Conservation (phyloP, 2,113 vertebrate genomes). For the Bujurquina vittata region DNA sequence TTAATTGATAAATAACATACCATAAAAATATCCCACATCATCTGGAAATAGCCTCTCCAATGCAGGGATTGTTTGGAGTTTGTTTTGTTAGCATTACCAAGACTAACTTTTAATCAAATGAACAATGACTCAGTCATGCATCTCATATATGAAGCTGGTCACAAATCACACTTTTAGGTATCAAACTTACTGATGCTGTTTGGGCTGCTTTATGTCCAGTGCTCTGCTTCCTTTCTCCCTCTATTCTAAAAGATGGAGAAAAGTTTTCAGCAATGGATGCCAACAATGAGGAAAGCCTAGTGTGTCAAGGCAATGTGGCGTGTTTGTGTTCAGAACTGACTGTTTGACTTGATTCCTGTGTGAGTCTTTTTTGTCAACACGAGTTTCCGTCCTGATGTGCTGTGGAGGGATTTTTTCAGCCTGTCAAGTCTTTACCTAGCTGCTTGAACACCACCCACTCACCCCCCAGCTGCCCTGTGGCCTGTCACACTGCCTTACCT, state of each 20-base stretch:
- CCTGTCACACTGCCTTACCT: constrained; percentile 63
- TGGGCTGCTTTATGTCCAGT: constrained; percentile 16
- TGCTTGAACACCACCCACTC: constrained; percentile 3
- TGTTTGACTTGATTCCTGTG: constrained; percentile 66
- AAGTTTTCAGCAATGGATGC: constrained; percentile 37
- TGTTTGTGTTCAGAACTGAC: constrained; percentile 55
- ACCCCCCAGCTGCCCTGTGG: constrained; percentile 38
- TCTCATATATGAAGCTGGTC: neutral
- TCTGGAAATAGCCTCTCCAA: neutral
- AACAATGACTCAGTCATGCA: neutral
- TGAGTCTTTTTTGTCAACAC: constrained; percentile 81
- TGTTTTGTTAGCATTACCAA: neutral
- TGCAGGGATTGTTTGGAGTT: neutral
- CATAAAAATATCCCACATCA: neutral
- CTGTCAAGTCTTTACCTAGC: constrained; percentile 70
- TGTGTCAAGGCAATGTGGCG: constrained; percentile 46
- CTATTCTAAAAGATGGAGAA: neutral
- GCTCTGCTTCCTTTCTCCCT: neutral
- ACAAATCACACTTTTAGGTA: neutral
- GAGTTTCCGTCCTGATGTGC: constrained; percentile 66
- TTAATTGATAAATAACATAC: neutral
- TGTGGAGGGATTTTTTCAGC: constrained; percentile 40
- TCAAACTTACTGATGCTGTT: neutral
- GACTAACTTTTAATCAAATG: neutral
- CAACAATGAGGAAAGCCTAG: constrained; percentile 48